Conservation (phyloP, 2,113 vertebrate genomes). For the Lepus europaeus region DNA sequence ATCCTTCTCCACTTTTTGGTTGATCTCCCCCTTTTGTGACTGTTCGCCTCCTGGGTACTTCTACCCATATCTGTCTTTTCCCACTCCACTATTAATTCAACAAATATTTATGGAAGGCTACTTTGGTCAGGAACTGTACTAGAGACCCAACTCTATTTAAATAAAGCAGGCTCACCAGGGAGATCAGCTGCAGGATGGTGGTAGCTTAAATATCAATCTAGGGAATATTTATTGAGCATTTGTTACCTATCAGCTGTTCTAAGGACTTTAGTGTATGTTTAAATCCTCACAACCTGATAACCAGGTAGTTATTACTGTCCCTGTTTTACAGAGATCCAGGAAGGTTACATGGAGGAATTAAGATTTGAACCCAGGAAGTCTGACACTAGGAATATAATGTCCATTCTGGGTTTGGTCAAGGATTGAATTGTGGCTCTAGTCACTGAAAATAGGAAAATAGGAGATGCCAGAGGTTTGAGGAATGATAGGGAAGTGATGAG, state of each 20-base stretch:
- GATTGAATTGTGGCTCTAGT: not conserved
- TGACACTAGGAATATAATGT: not conserved
- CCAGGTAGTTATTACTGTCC: not conserved
- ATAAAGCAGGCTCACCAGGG: not conserved
- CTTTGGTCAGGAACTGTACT: not conserved
- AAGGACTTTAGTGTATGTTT: not conserved
- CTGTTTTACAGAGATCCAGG: not conserved
- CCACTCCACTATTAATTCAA: not conserved
- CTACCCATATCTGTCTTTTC: not conserved
- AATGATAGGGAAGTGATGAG: not conserved
- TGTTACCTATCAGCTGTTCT: not conserved
- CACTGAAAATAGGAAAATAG: not conserved
- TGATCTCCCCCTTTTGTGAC: not conserved
- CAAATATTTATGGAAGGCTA: not conserved
- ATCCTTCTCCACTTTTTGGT: not conserved
- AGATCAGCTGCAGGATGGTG: not conserved
- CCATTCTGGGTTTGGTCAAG: not conserved
- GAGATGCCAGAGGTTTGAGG: not conserved
- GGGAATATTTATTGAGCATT: not conserved
- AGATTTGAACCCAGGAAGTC: not conserved
- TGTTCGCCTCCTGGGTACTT: not conserved
- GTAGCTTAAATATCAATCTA: not conserved
- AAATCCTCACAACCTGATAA: not conserved
- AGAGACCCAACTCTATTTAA: not conserved
- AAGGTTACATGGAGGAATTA: not conserved